These are phyloP conservation scores for Pyrgilauda ruficollis DNA, from an alignment of 2,113 vertebrate species.

Conservation along the genomic window DNA sequence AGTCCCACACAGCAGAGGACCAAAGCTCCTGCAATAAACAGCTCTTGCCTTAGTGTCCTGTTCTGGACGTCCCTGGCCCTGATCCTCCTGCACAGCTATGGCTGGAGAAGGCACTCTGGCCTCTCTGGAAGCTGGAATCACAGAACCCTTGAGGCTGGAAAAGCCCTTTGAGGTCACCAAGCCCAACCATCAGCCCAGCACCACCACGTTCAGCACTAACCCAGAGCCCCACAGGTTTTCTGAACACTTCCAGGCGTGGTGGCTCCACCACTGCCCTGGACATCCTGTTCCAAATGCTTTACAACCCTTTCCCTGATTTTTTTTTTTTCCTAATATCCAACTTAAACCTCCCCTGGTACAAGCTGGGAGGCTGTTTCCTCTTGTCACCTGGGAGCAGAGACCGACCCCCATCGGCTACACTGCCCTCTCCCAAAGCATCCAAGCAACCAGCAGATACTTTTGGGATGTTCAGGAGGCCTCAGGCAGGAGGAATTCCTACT, in stretches of 20 bases:
- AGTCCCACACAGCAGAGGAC: accelerated
- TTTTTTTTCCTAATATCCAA: not conserved
- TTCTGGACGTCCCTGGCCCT: not conserved
- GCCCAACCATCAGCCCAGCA: not conserved
- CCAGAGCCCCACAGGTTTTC: not conserved
- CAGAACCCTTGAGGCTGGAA: not conserved
- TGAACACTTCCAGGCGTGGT: not conserved
- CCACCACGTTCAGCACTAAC: not conserved
- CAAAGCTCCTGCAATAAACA: not conserved
- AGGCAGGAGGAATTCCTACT: accelerated
- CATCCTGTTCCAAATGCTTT: not conserved
- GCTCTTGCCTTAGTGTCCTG: accelerated
- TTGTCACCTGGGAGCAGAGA: not conserved
- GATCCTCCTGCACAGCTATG: not conserved
- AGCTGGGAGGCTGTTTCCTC: not conserved
- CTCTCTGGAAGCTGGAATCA: not conserved
- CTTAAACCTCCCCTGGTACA: not conserved
- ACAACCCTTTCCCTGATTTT: not conserved
- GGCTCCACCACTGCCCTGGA: not conserved
- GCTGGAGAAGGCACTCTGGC: not conserved
- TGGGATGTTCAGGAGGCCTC: not conserved
- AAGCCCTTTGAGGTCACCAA: not conserved
- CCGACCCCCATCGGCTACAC: accelerated
- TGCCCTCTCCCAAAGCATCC: not conserved
- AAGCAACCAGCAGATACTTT: not conserved